Base-by-base conservation (phyloP, 2,797 vertebrate species). In the Crypturellus tataupa region DNA sequence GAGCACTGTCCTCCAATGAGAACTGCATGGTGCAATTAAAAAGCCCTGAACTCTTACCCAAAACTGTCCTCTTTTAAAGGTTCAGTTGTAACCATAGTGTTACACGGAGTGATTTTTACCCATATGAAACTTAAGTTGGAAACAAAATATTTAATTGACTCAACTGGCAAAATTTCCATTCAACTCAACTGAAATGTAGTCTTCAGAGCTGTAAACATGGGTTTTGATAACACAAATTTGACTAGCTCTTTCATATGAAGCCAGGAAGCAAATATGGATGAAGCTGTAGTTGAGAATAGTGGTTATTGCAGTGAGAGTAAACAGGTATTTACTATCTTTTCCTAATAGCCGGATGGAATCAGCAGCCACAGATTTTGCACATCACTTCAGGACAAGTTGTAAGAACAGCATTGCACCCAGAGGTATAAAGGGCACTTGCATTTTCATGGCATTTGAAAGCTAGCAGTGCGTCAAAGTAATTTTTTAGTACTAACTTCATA, bases 61-160 rank as follows among this genome's bases (percentile, higher is more conserved):
- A 90, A 90, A 47, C 13, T 31, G 2, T 60, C 35, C 21, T 73
- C 64, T 80, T 91, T 70, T 62, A 71, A 80, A 89, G 47, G 23
- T 31, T 70, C 51, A 51, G 46, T 35, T 84, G 56, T 67, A 55
- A 81, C 12, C 14, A 40, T 5, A 39, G 29, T 3, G 7, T 17
- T 77, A 89, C n/a, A 85, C 2, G 19, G 1, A 2, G 9, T 33
- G 51, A 49, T 59, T 20, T 31, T 49, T 46, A 86, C 72, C 37
- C 49, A 89, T 44, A 67, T 77, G 24, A 89, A 94, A 15, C 5
- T 90, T 70, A 87, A 72, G 67, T 44, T 70, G 31, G 71, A 93
- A 90, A 90, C 63, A 51, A 89, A 86, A 77, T 81, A 90, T 85
- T 86, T 86, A 72, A 69, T 92, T 80, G 16, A 70, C 16, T 63